phyloP scores from a whole-genome alignment of 2,113 vertebrate genomes.

The Notiomystis cincta region DNA sequence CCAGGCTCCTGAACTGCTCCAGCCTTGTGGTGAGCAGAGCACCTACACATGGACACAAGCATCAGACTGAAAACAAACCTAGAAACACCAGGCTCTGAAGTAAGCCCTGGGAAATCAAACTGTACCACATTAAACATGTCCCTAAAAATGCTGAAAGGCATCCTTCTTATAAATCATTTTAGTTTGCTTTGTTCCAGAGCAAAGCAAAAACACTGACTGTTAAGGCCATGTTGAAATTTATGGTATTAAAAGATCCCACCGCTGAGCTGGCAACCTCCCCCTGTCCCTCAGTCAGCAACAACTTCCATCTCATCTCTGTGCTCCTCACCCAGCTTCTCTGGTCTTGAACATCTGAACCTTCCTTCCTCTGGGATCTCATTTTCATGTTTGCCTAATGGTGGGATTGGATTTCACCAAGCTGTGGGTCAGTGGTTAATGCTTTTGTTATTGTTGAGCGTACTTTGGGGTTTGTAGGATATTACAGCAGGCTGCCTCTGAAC shows the following conservation, averaged over 20 bases:
- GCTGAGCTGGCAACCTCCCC: neutral
- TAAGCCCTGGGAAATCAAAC: neutral
- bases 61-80: neutral
- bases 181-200: neutral
- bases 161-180: neutral
- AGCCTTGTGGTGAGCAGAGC: neutral
- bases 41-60: neutral
- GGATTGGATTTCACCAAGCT: conserved; percentile 67
- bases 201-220: neutral
- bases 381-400: conserved; percentile 69
- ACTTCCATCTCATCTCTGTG: neutral
- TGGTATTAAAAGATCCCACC: neutral
- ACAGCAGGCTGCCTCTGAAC: conserved; percentile 41
- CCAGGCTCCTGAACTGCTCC: neutral
- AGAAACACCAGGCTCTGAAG: neutral
- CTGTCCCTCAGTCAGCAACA: neutral
- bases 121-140: neutral
- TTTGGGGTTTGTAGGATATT: conserved; percentile 56
- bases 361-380: conserved; percentile 59
- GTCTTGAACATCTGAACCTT: conserved; percentile 47
- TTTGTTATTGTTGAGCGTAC: conserved; percentile 71
- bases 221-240: neutral
- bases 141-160: neutral
- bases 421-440: conserved; percentile 69
- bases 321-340: neutral